These are phyloP conservation scores for Mylabris sibirica DNA, from an alignment of 2,888 invertebrate genomes.

Conservation along the genomic window DNA sequence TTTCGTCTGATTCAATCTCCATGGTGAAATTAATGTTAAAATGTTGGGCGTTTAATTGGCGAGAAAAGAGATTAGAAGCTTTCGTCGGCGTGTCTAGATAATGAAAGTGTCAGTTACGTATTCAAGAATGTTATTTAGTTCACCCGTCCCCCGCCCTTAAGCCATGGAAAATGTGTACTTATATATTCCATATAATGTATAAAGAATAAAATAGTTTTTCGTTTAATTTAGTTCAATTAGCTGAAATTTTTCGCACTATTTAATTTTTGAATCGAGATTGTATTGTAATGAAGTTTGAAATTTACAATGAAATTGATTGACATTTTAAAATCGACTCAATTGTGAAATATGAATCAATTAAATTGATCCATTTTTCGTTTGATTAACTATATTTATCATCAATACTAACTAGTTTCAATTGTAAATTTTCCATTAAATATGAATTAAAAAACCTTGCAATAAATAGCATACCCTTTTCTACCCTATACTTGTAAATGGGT, in stretches of 20 bases:
- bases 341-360: slow-evolving; percentile 26
- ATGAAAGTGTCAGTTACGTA: slow-evolving; percentile 38
- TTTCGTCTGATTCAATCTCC: slow-evolving; percentile 35
- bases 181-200: slow-evolving; percentile 21
- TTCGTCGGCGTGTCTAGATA: slow-evolving; percentile 37
- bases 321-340: slow-evolving; percentile 5
- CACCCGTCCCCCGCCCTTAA: background rate
- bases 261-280: background rate
- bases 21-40: slow-evolving; percentile 37
- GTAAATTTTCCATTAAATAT: slow-evolving; percentile 24
- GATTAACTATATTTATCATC: slow-evolving; percentile 24
- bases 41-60: slow-evolving; percentile 38
- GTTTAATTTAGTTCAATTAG: slow-evolving; percentile 8
- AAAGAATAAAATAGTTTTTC: slow-evolving; percentile 15
- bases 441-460: slow-evolving; percentile 21
- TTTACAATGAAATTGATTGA: slow-evolving; percentile 14
- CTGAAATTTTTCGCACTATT: slow-evolving; percentile 9
- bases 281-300: slow-evolving; percentile 15
- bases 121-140: slow-evolving; percentile 35
- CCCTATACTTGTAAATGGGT: slow-evolving; percentile 14
- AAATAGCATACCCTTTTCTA: background rate
- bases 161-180: slow-evolving; percentile 1
- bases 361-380: slow-evolving; percentile 27
- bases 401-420: slow-evolving; percentile 19
- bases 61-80: slow-evolving; percentile 38